Evolutionary conservation across 2,888 invertebrate genomes (phyloP), one percentile per base, ranked within the genome.

Genomic region (Parthenolecanium corni): DNA sequence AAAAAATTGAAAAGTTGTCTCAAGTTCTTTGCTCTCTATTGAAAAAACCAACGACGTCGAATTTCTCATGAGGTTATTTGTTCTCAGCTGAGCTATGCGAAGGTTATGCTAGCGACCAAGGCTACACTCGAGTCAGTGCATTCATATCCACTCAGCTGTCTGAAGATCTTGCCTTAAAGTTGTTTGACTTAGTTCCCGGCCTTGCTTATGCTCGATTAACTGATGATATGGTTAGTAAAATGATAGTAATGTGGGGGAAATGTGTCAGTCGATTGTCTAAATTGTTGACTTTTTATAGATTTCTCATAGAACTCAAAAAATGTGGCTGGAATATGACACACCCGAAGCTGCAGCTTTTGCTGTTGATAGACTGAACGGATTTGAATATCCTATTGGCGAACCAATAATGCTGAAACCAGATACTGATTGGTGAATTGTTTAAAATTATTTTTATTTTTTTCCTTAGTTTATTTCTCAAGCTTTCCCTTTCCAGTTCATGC

Each of bases 291-390:
- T 18, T n/a, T 16, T 3, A 14, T 44, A 44, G 46, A 5, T 44
- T 9, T 44, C 46, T 44, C 46, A 44, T 44, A 16, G 46, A 5
- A 44, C 46, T 44, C 46, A 44, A n/a, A 44, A 44, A n/a, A 44
- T 44, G 46, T 9, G 9, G 20, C n/a, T 44, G 6, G 46, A 44
- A 2, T 89, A 87, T 72, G 80, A 80, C 65, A 82, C 80, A 70
- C 78, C 83, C 1, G 82, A 84, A 70, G 80, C 82, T 69, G 82
- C 82, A 51, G 75, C 81, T 0, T 86, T 88, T 75, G 88, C 86
- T 53, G 82, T 84, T 68, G 86, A 90, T 67, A 92, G 92, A 74
- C 77, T 94, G 47, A 86, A 93, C 73, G 86, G 88, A 2, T 86
- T 94, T 74, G 93, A 94, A 74, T 94, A 92, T 75, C 93, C 94